Evolutionary conservation across 2,888 invertebrate species (phyloP).

Genomic region (Limenitis camilla): DNA sequence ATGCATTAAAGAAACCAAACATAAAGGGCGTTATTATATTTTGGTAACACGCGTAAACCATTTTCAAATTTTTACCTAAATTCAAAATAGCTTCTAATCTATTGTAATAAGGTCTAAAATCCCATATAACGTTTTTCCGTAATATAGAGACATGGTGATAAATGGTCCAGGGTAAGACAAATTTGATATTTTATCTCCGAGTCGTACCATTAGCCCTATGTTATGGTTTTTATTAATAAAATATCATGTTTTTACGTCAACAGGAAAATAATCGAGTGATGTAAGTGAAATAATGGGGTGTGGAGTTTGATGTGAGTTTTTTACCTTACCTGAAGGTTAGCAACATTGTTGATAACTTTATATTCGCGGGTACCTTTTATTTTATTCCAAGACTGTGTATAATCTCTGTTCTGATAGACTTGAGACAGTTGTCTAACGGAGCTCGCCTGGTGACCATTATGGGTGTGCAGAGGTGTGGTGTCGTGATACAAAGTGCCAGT

Average conservation of each 20-base stretch:
- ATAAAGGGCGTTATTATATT: background rate
- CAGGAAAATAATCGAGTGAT: background rate
- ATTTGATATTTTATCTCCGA: slow-evolving; percentile 46
- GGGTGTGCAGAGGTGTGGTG: no score
- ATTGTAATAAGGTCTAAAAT: slow-evolving; percentile 16
- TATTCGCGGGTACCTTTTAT: no score
- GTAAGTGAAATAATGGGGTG: background rate
- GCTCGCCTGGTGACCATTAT: no score
- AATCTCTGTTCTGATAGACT: no score
- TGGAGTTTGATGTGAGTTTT: background rate
- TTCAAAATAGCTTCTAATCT: background rate
- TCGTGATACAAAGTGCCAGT: no score
- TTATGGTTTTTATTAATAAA: slow-evolving; percentile 38
- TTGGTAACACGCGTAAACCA: background rate
- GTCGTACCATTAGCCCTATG: slow-evolving; percentile 15
- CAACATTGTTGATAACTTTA: background rate
- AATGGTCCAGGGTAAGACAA: slow-evolving; percentile 48
- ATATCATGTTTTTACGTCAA: slow-evolving; percentile 35
- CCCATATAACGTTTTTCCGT: slow-evolving; percentile 1
- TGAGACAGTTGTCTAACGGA: no score
- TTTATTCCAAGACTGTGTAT: no score
- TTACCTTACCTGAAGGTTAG: background rate
- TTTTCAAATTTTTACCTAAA: background rate
- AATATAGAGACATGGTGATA: slow-evolving; percentile 41
- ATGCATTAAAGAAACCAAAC: no score